Evolutionary conservation across 2,113 vertebrate genomes (phyloP).

Genomic region (Bubalus kerabau): DNA sequence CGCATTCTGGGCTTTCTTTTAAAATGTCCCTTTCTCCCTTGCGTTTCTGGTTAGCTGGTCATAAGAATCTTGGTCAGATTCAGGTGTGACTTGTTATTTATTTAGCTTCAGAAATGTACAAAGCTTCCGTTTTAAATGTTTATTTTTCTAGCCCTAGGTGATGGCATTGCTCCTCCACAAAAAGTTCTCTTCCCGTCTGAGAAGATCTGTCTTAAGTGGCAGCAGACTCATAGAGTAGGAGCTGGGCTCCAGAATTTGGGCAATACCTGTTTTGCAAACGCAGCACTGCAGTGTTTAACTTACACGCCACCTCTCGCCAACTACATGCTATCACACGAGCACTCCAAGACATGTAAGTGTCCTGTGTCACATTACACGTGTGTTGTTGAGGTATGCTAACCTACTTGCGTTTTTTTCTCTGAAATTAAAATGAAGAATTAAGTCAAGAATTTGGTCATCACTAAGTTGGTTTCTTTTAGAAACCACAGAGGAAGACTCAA

Average conservation of each 20-base stretch:
- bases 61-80: background rate
- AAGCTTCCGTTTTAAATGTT: background rate
- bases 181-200: constrained; percentile 94
- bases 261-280: constrained; percentile 97
- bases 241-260: constrained; percentile 97
- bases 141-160: constrained; percentile 80
- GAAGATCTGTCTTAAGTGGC: constrained; percentile 93
- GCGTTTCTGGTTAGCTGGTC: background rate
- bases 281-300: constrained; percentile 95
- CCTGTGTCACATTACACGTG: background rate
- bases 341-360: constrained; percentile 92
- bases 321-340: constrained; percentile 95
- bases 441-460: background rate
- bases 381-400: background rate
- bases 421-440: constrained; percentile 23
- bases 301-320: constrained; percentile 96
- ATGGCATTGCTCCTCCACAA: constrained; percentile 92
- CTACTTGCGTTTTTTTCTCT: background rate
- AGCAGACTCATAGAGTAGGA: constrained; percentile 90
- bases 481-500: background rate
- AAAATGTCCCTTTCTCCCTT: background rate
- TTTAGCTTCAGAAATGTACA: background rate
- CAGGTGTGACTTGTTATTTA: background rate
- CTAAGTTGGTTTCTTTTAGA: background rate
- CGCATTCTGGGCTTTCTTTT: background rate